Conservation (phyloP, 2,888 invertebrate genomes). For the Anthophora plumipes region DNA sequence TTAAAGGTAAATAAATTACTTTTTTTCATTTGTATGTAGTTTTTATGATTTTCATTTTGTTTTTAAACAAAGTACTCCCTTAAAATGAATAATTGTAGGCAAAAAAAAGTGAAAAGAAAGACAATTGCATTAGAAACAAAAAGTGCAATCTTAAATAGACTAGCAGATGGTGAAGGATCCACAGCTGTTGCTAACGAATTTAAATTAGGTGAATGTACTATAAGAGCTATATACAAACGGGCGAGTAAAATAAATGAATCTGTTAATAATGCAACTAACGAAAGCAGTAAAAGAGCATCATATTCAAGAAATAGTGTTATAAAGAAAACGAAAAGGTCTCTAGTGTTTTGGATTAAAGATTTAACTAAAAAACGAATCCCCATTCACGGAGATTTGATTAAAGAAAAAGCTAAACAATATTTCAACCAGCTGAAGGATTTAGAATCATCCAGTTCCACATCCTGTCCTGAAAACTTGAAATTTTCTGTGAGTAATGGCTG, state of each 20-base stretch:
- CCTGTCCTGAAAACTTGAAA: no score
- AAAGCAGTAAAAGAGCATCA: constrained; percentile 45
- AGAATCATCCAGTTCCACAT: no score
- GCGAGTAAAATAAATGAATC: constrained; percentile 35
- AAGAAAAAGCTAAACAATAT: constrained; percentile 57
- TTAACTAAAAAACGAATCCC: constrained; percentile 63
- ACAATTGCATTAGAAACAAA: constrained; percentile 57
- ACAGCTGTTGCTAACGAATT: constrained; percentile 50
- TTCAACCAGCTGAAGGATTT: not conserved
- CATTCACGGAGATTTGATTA: constrained; percentile 58
- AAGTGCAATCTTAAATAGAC: constrained; percentile 56
- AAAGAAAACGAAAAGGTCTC: constrained; percentile 38
- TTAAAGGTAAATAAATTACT: no score
- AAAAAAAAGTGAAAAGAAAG: constrained; percentile 48
- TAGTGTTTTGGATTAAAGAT: constrained; percentile 43
- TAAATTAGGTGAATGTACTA: constrained; percentile 56
- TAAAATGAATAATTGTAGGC: no score
- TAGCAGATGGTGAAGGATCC: constrained; percentile 55
- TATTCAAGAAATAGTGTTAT: constrained; percentile 51
- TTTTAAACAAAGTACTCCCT: no score
- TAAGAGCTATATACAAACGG: constrained; percentile 34
- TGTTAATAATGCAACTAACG: constrained; percentile 39
- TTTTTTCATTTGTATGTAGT: constrained; percentile 9
- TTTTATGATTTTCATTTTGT: constrained; percentile 49
- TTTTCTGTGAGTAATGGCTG: no score